Conservation (phyloP, 2,797 vertebrate genomes). For the Paguma larvata region DNA sequence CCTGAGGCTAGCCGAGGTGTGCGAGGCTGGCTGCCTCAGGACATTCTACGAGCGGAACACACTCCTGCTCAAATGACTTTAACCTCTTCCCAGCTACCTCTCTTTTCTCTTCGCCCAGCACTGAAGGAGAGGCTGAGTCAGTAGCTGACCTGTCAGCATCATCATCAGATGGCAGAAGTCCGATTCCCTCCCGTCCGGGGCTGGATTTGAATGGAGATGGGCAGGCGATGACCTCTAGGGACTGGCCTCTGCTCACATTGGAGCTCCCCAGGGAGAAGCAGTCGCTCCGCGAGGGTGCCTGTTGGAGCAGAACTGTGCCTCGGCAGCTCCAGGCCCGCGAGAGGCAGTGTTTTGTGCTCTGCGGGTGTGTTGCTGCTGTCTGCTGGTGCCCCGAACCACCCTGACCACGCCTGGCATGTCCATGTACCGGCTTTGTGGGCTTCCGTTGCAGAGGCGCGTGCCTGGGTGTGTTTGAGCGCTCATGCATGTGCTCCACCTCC, state of each 20-base stretch:
- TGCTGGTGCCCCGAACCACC: neutral
- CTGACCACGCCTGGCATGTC: neutral
- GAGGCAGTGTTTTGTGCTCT: neutral
- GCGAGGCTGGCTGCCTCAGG: neutral
- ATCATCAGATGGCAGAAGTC: neutral
- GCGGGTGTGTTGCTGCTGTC: neutral
- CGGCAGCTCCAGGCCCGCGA: neutral
- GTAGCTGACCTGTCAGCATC: neutral
- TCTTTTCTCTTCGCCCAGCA: neutral
- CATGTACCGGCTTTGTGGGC: neutral
- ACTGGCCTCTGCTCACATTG: neutral
- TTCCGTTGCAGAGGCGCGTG: neutral
- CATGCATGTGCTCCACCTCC: rapidly evolving
- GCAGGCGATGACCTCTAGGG: neutral
- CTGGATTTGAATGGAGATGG: neutral
- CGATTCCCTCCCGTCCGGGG: neutral
- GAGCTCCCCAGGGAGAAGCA: neutral
- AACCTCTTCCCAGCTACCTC: neutral
- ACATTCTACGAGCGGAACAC: rapidly evolving
- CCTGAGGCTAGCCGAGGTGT: neutral
- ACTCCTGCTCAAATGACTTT: neutral
- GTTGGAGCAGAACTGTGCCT: neutral
- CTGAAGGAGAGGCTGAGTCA: neutral
- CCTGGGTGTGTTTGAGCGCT: no score
- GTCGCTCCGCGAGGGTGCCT: neutral